Base-by-base conservation (phyloP, 2,797 vertebrate genomes). In the Ptychobarbus kaznakovi region DNA sequence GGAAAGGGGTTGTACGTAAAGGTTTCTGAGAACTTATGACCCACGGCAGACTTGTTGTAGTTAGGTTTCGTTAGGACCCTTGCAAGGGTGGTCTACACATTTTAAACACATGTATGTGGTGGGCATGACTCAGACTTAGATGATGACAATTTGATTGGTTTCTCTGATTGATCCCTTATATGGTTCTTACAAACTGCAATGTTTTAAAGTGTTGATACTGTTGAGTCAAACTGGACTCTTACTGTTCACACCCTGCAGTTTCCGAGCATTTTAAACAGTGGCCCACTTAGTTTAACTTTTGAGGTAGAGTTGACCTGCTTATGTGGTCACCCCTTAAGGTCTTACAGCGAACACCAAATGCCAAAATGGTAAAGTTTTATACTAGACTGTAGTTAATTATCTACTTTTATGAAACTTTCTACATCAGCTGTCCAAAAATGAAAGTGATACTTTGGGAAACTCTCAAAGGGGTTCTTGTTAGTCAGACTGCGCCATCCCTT, bases 11-110 rank as follows among this genome's bases (percentile, higher is more conserved):
- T 77, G 61, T 76, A 77, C n/a, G 7, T 22, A 74, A 63, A 75
- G 61, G 9, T 66, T 83, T 83, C 82, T 76, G 72, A 83, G 82
- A 83, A 83, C 58, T 65, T 28, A 75, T 83, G 72, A 76, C 6
- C 22, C 32, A 42, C 3, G 11, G 28, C 32, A 76, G 42, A 66
- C 40, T 40, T 40, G 61, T 9, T 68, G 28, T 38, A 68, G 28
- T 32, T 81, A 46, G 22, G 32, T 70, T 70, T 70, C 35, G 9
- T 46, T 11, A 11, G 58, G 28, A 38, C 82, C 51, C 69, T 44
- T 68, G 46, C 20, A 79, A 46, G 9, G 56, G 38, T 38, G 61
- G 40, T 46, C 58, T 79, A 44, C 2, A 28, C 9, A 32, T 46
- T 6, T 78, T 63, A 69, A 53, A 68, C 20, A 69, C 20, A 56